These are phyloP conservation scores for Ophonus ardosiacus DNA, from an alignment of 2,888 invertebrate species.

Conservation along the genomic window DNA sequence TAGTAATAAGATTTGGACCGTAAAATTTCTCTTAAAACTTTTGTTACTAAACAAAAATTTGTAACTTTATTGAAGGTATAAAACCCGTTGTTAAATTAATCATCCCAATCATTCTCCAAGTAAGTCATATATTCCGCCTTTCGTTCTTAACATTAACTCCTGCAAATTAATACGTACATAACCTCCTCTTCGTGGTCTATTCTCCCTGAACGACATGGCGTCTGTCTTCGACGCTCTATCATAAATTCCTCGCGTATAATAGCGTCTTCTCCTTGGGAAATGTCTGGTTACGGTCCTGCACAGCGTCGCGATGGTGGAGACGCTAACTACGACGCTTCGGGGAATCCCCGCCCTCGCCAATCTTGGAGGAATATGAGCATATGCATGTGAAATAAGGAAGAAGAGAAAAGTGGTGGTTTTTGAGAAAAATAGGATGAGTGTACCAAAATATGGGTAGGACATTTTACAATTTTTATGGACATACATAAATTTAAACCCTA, in stretches of 20 bases:
- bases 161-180: neutral
- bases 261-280: conserved; percentile 14
- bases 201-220: neutral
- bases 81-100: neutral
- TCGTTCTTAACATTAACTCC: neutral
- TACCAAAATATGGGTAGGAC: no score
- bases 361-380: conserved; percentile 41
- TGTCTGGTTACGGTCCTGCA: conserved; percentile 24
- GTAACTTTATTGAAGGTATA: neutral
- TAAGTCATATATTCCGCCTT: neutral
- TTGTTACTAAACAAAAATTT: no score
- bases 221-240: conserved; percentile 24
- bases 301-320: conserved; percentile 14
- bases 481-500: no score
- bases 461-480: no score
- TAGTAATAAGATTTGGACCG: no score
- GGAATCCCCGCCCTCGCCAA: conserved; percentile 49
- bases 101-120: neutral
- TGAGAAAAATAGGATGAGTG: no score
- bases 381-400: neutral
- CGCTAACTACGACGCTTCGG: conserved; percentile 52
- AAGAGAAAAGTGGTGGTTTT: neutral
- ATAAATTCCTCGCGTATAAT: conserved; percentile 34
- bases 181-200: neutral
- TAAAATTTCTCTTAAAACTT: no score